Percentiles rank a stretch among this genome's conserved stretches.
Evolutionary conservation across 2,797 vertebrate species (phyloP).

Genomic region (Alexandromys oeconomus): DNA sequence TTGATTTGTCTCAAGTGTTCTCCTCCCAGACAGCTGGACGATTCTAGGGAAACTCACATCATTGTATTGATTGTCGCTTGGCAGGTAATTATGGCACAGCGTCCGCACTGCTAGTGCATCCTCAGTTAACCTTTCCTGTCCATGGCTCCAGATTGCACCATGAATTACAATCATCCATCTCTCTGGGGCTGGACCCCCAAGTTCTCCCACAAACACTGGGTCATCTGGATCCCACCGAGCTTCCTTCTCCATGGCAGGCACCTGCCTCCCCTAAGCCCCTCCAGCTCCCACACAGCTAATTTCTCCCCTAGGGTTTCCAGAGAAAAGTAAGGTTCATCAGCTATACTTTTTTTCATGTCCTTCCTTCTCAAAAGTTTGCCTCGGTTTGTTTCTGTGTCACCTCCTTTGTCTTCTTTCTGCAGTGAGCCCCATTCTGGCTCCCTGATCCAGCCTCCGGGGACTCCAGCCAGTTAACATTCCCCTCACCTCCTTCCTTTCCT

Average conservation of each 20-base stretch:
- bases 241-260: background rate
- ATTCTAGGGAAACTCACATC: background rate
- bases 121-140: conserved; percentile 21
- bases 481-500: background rate
- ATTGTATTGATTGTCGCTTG: background rate
- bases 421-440: background rate
- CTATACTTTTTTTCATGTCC: background rate
- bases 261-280: background rate
- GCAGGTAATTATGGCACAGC: background rate
- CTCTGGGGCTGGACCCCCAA: background rate
- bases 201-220: background rate
- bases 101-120: too few relatives aligned
- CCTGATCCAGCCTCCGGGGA: background rate
- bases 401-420: background rate
- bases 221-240: background rate
- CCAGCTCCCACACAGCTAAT: background rate
- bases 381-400: background rate
- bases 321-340: background rate
- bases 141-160: background rate
- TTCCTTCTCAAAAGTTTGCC: background rate
- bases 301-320: background rate
- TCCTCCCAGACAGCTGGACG: background rate
- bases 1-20: background rate
- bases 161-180: background rate
- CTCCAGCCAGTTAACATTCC: background rate